Evolutionary conservation across 2,888 invertebrate genomes (phyloP), one percentile per base, ranked within the genome.

Genomic region (Brenthis hecate): DNA sequence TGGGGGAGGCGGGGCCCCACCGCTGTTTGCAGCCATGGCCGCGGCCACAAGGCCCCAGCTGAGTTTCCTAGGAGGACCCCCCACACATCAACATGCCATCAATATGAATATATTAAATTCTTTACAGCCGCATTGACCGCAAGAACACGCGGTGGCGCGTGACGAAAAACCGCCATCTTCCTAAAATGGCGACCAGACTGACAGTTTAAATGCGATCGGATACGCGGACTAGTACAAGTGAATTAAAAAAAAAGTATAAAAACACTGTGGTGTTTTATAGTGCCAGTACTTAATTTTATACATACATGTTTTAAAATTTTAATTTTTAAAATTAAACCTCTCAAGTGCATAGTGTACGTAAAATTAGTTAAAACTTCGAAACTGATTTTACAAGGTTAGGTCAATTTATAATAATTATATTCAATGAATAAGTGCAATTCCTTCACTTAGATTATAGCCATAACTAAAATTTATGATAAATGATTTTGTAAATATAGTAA

Each of bases 11-110:
- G 94, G 94, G 6, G 94, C 94, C 0, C 94, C 94, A 36, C 95
- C 95, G n/a, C 93, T 95, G 72, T 94, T 95, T 77, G 95, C 95
- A 50, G 94, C 94, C 36, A 94, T 94, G 88, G 93, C 93, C 0
- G 94, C 95, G 1, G 95, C 95, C 73, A 94, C 95, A 3, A 88
- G 94, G 76, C 94, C 94, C 11, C 94, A 94, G 77, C 89, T 94
- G 65, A 93, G 94, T 77, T 93, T 93, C 83, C 91, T 94, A n/a
- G 92, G 94, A 13, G 91, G 93, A 48, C 92, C 92, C 1, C 93
- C 94, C n/a, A 85, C 86, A 66, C 92, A 92, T 69, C 93, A 94
- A 67, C 93, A 94, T 70, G 94, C 94, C 68, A 93, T 93, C 72
- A 92, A 92, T 79, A 93, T 93, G 91, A 93, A 93, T 73, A 93